phyloP scores from a whole-genome alignment of 1,140 invertebrate genomes.

The Eupristina koningsbergeri region DNA sequence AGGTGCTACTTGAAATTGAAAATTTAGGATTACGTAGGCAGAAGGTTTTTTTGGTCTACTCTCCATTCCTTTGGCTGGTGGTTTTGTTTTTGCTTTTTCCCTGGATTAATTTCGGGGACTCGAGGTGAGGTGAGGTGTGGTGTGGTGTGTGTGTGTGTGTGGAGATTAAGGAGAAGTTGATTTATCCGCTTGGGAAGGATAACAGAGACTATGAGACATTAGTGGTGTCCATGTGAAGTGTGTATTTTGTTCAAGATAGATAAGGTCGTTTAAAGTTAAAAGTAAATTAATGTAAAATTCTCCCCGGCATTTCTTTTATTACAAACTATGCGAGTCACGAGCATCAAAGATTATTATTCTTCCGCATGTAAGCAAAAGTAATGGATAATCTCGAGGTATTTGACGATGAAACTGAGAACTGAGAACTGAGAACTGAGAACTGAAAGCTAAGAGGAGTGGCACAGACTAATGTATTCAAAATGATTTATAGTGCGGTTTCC shows the following conservation, averaged over 20 bases:
- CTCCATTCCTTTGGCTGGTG: not conserved
- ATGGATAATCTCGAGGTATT: not conserved
- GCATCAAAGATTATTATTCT: not conserved
- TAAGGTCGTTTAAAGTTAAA: not conserved
- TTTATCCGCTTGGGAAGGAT: constrained; percentile 10
- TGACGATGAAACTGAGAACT: not conserved
- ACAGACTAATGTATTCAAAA: not conserved
- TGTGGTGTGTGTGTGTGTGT: no score
- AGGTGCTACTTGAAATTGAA: constrained; percentile 9
- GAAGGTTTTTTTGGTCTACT: not conserved
- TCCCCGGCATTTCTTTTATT: not conserved
- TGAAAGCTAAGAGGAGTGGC: not conserved
- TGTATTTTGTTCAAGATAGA: not conserved
- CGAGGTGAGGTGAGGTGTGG: not conserved
- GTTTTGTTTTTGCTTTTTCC: not conserved
- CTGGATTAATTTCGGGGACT: not conserved
- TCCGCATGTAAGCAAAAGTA: not conserved
- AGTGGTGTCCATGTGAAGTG: not conserved
- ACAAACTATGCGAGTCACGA: no score
- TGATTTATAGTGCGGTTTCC: no score
- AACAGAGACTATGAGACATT: not conserved
- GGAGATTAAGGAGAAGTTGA: constrained; percentile 4
- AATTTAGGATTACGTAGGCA: constrained; percentile 11
- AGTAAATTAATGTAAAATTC: not conserved
- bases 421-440: no score